Percentiles rank a stretch among this genome's conserved stretches.
Conservation (phyloP, 2,797 vertebrate genomes). For the Microtus agrestis region DNA sequence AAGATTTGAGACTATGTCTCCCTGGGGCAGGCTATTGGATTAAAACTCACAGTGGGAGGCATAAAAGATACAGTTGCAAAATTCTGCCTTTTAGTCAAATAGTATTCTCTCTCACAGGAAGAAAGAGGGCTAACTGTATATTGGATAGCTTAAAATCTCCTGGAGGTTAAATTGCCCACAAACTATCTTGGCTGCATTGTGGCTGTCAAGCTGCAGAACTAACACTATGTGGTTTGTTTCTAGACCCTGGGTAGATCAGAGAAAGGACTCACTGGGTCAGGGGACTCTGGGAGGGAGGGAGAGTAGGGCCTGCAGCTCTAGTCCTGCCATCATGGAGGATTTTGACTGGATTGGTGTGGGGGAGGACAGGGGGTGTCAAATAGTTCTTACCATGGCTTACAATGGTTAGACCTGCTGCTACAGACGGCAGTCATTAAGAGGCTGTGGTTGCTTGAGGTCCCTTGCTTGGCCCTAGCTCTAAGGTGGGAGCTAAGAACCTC, state of each 20-base stretch:
- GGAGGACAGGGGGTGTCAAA: not conserved
- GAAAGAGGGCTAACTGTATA: constrained; percentile 21
- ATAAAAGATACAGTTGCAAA: constrained; percentile 39
- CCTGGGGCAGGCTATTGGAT: constrained; percentile 12
- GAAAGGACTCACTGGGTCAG: no score
- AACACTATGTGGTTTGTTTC: not conserved
- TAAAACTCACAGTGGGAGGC: constrained; percentile 25
- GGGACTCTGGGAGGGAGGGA: not conserved
- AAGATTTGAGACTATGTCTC: constrained; percentile 34
- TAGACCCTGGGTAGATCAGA: not conserved
- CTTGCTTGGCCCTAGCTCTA: not conserved
- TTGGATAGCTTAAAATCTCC: constrained; percentile 38
- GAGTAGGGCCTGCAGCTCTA: not conserved
- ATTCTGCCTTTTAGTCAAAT: constrained; percentile 69
- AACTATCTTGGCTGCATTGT: not conserved
- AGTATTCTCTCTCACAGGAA: constrained; percentile 39
- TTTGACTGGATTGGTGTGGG: not conserved
- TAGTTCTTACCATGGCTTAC: not conserved
- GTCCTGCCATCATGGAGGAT: not conserved
- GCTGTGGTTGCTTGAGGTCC: not conserved
- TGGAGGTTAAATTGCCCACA: constrained; percentile 33
- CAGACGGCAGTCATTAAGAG: not conserved
- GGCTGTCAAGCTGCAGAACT: not conserved
- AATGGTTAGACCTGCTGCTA: not conserved
- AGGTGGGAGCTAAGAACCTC: constrained; percentile 22